phyloP scores from a whole-genome alignment of 2,797 vertebrate genomes.

The Sebastiscus tertius region DNA sequence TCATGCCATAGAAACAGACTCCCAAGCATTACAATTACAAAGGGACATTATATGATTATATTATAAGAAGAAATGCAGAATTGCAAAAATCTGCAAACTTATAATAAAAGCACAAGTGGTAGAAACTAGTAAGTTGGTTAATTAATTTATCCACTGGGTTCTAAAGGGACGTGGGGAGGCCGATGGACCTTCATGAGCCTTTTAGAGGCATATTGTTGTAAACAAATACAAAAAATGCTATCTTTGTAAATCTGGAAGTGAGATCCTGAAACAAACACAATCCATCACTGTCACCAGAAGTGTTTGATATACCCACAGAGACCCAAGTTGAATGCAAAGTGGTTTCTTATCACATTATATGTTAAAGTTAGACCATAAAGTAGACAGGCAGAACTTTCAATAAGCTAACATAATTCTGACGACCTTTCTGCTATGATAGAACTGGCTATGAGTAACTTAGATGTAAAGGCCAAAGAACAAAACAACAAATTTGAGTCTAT shows the following conservation, averaged over 20 bases:
- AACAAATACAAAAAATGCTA: constrained; percentile 29
- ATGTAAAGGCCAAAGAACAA: neutral
- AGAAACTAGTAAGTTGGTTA: neutral
- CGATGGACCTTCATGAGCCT: neutral
- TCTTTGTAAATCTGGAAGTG: constrained; percentile 34
- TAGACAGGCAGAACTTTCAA: constrained; percentile 3
- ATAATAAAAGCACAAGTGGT: neutral
- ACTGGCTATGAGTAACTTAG: neutral
- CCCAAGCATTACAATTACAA: neutral
- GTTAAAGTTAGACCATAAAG: constrained; percentile 19
- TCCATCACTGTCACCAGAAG: constrained; percentile 53
- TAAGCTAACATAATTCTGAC: neutral
- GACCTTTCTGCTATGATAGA: neutral
- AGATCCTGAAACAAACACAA: constrained; percentile 43
- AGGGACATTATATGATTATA: neutral
- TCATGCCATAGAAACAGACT: neutral
- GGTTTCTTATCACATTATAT: constrained; percentile 31
- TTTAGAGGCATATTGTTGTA: constrained; percentile 11
- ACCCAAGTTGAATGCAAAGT: constrained; percentile 15
- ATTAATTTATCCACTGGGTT: neutral
- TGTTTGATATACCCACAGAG: constrained; percentile 24
- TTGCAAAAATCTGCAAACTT: neutral
- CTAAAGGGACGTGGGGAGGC: neutral
- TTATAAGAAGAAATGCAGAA: neutral
- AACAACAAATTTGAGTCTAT: neutral